These are phyloP conservation scores for Penelope pileata DNA, from an alignment of 2,113 vertebrate genomes.

Conservation along the genomic window DNA sequence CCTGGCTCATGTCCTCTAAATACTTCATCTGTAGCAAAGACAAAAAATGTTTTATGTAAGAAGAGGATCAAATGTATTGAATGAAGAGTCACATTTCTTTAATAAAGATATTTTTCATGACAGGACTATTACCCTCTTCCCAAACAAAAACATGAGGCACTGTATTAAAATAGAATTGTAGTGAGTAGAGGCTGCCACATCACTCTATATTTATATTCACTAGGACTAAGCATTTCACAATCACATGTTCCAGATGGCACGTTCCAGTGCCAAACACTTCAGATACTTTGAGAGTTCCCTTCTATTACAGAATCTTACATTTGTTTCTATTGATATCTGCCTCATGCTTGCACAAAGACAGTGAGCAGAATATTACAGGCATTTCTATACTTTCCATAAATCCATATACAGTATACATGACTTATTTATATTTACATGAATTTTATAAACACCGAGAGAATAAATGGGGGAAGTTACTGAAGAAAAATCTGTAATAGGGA, in stretches of 20 bases:
- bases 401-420: neutral
- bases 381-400: neutral
- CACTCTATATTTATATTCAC: conserved; percentile 38
- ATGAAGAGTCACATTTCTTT: neutral
- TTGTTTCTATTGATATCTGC: neutral
- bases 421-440: neutral
- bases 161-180: conserved; percentile 47
- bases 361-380: neutral
- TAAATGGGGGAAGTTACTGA: neutral
- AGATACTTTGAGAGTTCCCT: neutral
- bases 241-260: neutral
- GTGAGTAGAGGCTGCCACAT: conserved; percentile 18
- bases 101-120: neutral
- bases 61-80: neutral
- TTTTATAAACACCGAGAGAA: neutral
- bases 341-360: neutral
- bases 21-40: conserved; percentile 86
- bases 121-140: neutral
- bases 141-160: neutral
- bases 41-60: neutral
- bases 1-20: conserved; percentile 94
- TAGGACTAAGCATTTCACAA: conserved; percentile 32
- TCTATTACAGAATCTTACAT: neutral
- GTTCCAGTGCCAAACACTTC: neutral
- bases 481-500: neutral